Evolutionary conservation across 2,888 invertebrate genomes (phyloP).

Genomic region (Drosophila fulvimacula): DNA sequence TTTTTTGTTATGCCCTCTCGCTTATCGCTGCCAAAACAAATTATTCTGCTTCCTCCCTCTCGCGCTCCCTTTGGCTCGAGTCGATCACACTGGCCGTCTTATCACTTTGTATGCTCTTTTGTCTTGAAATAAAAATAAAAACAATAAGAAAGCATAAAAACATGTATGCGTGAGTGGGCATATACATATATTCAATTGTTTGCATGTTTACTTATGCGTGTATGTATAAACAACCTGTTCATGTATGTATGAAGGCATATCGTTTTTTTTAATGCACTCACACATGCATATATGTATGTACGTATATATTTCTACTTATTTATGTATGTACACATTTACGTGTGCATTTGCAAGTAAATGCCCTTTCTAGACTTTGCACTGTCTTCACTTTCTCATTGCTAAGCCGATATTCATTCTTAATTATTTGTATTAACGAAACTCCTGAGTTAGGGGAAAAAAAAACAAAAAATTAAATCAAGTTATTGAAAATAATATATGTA

Average conservation of each 20-base stretch:
- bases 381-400: background rate
- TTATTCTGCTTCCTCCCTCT: constrained; percentile 4
- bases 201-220: constrained; percentile 10
- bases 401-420: background rate
- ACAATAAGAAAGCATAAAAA: constrained; percentile 7
- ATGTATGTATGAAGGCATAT: constrained; percentile 2
- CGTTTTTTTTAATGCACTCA: constrained; percentile 3
- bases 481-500: background rate
- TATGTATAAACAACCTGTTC: constrained; percentile 5
- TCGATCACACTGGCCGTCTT: constrained; percentile 43
- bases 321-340: background rate
- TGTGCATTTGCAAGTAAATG: background rate
- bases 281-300: background rate
- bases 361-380: constrained; percentile 14
- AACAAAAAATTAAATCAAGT: background rate
- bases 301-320: background rate
- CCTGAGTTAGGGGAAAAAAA: too few species aligned
- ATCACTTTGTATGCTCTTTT: constrained; percentile 38
- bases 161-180: constrained; percentile 16
- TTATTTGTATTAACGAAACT: background rate
- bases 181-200: constrained; percentile 11
- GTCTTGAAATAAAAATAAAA: constrained; percentile 48
- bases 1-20: constrained; percentile 2
- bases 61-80: background rate
- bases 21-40: constrained; percentile 40